Evolutionary conservation across 2,888 invertebrate species (phyloP), one percentile per base, ranked within the genome.

Genomic region (Isoperla grammatica): DNA sequence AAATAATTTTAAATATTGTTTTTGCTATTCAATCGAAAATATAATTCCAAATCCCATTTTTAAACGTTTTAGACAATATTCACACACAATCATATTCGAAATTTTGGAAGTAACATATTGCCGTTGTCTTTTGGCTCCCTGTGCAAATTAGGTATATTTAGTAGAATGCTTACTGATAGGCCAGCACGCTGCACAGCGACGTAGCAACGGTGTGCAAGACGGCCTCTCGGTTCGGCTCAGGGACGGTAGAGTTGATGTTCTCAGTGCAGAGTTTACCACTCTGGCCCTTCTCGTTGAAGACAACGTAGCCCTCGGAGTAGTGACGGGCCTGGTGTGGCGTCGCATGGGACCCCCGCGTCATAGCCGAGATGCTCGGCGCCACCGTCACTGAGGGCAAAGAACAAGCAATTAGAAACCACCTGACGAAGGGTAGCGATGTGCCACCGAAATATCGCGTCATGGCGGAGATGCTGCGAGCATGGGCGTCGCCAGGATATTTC

Each of bases 111-210:
- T n/a, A n/a, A n/a, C n/a, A n/a, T n/a, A n/a, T n/a, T n/a, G n/a
- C n/a, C n/a, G n/a, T n/a, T n/a, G n/a, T n/a, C n/a, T n/a, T n/a
- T n/a, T n/a, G n/a, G n/a, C n/a, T n/a, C n/a, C n/a, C n/a, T n/a
- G n/a, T n/a, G n/a, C n/a, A n/a, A n/a, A n/a, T n/a, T n/a, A n/a
- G n/a, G n/a, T n/a, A n/a, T n/a, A n/a, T n/a, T n/a, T n/a, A n/a
- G n/a, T n/a, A n/a, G n/a, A n/a, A n/a, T n/a, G n/a, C 80, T 78
- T 76, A 91, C 91, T 83, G 83, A 73, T 85, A 92, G 15, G 86
- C 85, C 42, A 92, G 75, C 1, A 87, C 82, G 67, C 81, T 85
- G 73, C 92, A 92, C 2, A 92, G 77, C 0, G 91, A 90, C 23
- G 83, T 81, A 1, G 89, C 89, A 2, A 90, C 86, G 12, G 87